Conservation (phyloP, 2,797 vertebrate species). For the Geotrypetes seraphini region DNA sequence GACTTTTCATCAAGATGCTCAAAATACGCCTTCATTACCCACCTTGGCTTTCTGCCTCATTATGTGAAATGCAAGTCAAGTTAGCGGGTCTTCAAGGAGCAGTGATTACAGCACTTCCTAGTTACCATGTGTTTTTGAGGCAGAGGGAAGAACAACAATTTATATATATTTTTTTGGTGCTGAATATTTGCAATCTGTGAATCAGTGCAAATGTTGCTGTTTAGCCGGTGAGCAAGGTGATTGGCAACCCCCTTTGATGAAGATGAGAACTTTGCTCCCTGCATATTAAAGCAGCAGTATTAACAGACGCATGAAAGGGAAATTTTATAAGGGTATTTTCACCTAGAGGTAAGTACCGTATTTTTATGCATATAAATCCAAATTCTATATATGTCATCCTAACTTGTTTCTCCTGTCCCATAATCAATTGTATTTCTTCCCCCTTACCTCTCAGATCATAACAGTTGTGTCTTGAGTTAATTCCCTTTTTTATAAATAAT, state of each 20-base stretch:
- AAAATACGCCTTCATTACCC: slow-evolving; percentile 44
- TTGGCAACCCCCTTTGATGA: slow-evolving; percentile 27
- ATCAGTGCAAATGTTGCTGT: slow-evolving; percentile 43
- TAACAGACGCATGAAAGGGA: too few relatives aligned
- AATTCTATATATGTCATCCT: too few relatives aligned
- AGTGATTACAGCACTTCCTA: slow-evolving; percentile 41
- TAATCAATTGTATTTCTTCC: too few relatives aligned
- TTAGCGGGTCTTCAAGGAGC: slow-evolving; percentile 36
- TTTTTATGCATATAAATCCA: too few relatives aligned
- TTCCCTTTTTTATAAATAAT: too few relatives aligned
- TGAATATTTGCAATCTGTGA: slow-evolving; percentile 43
- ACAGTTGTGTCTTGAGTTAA: too few relatives aligned
- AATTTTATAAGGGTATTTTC: too few relatives aligned
- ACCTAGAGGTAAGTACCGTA: too few relatives aligned
- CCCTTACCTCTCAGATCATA: too few relatives aligned
- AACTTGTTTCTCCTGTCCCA: too few relatives aligned
- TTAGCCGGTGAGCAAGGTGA: slow-evolving; percentile 20
- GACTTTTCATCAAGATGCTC: slow-evolving; percentile 46
- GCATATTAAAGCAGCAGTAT: too few relatives aligned
- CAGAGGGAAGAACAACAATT: slow-evolving; percentile 23
- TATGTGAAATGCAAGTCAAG: slow-evolving; percentile 37
- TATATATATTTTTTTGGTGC: slow-evolving; percentile 42
- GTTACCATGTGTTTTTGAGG: slow-evolving; percentile 15
- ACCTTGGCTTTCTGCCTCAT: slow-evolving; percentile 38
- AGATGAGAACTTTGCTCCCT: slow-evolving; percentile 13